phyloP scores from a whole-genome alignment of 2,113 vertebrate species.

The Mola mola region DNA sequence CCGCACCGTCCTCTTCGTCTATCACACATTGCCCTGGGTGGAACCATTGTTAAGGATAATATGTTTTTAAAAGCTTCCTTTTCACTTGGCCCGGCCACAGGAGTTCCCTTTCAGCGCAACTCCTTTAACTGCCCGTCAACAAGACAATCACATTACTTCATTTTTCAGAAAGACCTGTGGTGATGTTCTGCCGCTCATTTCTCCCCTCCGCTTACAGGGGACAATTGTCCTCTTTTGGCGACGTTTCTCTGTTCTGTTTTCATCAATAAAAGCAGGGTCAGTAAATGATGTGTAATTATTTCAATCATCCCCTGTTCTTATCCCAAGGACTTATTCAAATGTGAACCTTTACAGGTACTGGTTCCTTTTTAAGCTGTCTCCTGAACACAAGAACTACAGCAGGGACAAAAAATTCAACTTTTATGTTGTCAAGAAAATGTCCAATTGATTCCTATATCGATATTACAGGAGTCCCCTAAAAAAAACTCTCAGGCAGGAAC shows the following conservation, averaged over 20 bases:
- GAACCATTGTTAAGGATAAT: conserved; percentile 67
- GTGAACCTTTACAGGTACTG: conserved; percentile 26
- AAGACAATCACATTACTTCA: conserved; percentile 59
- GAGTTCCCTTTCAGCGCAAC: conserved; percentile 54
- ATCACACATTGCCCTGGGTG: conserved; percentile 51
- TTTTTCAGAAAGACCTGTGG: conserved; percentile 49
- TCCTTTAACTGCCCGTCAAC: conserved; percentile 49
- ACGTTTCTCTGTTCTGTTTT: conserved; percentile 23
- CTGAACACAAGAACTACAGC: conserved; percentile 7
- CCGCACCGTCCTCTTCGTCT: conserved; percentile 40
- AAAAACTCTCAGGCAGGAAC: no score
- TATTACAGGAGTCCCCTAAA: no score
- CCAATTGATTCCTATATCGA: conserved; percentile 32
- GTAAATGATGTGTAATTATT: conserved; percentile 47
- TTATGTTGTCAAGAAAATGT: conserved; percentile 29
- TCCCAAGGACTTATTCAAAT: conserved; percentile 58
- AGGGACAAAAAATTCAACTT: conserved; percentile 29
- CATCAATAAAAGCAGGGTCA: conserved; percentile 49
- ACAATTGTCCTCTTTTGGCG: conserved; percentile 6
- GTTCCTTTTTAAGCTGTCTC: conserved; percentile 17
- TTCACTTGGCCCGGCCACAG: conserved; percentile 48
- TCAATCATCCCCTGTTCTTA: conserved; percentile 41
- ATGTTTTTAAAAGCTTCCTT: conserved; percentile 67
- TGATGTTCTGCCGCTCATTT: conserved; percentile 41
- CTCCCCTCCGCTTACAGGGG: conserved; percentile 15